These are phyloP conservation scores for Hemiscyllium ocellatum DNA, from an alignment of 2,113 vertebrate species.

Conservation along the genomic window DNA sequence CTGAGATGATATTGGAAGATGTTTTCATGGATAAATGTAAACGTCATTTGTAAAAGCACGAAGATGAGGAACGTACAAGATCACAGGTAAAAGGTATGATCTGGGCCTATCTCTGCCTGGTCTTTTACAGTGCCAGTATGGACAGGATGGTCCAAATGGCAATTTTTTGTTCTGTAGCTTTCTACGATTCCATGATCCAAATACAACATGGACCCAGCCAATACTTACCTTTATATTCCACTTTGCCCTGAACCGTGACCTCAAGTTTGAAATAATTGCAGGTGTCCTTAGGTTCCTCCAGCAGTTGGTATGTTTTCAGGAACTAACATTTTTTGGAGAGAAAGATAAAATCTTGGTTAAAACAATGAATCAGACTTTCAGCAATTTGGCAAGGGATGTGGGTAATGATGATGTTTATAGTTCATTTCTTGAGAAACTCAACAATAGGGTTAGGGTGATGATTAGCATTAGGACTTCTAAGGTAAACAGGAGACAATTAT, in stretches of 20 bases:
- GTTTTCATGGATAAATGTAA: not conserved
- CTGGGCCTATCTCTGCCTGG: too few species aligned
- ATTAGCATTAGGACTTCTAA: too few species aligned
- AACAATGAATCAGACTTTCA: not conserved
- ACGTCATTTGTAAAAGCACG: not conserved
- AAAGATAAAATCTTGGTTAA: not conserved
- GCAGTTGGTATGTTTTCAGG: conserved; percentile 58
- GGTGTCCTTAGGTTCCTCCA: conserved; percentile 50
- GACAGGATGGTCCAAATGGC: not conserved
- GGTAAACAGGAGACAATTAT: too few species aligned
- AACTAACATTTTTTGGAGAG: conserved; percentile 49
- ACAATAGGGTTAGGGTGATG: too few species aligned
- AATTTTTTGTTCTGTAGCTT: not conserved
- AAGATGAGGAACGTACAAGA: not conserved
- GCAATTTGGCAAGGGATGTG: not conserved
- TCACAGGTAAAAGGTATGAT: not conserved
- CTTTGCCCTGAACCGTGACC: conserved; percentile 60
- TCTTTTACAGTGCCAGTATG: too few species aligned
- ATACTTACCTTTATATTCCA: conserved; percentile 57
- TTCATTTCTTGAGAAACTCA: too few species aligned
- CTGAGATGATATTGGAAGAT: not conserved
- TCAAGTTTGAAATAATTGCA: conserved; percentile 60
- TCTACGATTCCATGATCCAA: not conserved
- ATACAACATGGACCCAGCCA: not conserved
- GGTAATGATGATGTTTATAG: not conserved